Evolutionary conservation across 2,888 invertebrate genomes (phyloP).

Genomic region (Xylota segnis): DNA sequence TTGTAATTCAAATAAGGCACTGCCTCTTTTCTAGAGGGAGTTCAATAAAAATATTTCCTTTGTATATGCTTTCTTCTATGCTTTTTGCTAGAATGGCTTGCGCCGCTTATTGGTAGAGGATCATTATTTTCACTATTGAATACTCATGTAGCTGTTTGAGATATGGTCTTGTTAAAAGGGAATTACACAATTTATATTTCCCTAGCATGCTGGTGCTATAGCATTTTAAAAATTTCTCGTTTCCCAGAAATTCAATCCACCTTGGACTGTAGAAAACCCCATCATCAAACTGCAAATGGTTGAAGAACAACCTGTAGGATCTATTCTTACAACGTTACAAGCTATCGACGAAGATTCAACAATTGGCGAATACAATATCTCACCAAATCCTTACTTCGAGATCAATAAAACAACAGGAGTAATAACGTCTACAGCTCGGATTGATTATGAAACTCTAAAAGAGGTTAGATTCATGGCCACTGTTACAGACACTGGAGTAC

Average conservation of each 20-base stretch:
- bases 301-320: slow-evolving; percentile 93
- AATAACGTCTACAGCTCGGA: slow-evolving; percentile 90
- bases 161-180: no score
- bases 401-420: slow-evolving; percentile 92
- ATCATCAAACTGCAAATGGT: slow-evolving; percentile 88
- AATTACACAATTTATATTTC: neutral
- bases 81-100: no score
- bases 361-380: slow-evolving; percentile 88
- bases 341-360: slow-evolving; percentile 94
- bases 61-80: no score
- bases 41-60: no score
- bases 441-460: slow-evolving; percentile 93
- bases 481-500: slow-evolving; percentile 94
- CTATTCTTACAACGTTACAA: slow-evolving; percentile 90
- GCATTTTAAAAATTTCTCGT: slow-evolving; percentile 46
- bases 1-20: slow-evolving; percentile 24
- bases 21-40: neutral
- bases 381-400: slow-evolving; percentile 90
- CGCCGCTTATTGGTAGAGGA: no score
- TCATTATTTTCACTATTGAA: no score
- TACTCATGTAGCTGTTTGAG: no score
- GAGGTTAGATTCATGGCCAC: slow-evolving; percentile 91
- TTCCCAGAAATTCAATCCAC: slow-evolving; percentile 88
- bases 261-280: slow-evolving; percentile 89
- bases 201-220: neutral